Evolutionary conservation across 2,113 vertebrate genomes (phyloP).

Genomic region (Dissostichus mawsoni): DNA sequence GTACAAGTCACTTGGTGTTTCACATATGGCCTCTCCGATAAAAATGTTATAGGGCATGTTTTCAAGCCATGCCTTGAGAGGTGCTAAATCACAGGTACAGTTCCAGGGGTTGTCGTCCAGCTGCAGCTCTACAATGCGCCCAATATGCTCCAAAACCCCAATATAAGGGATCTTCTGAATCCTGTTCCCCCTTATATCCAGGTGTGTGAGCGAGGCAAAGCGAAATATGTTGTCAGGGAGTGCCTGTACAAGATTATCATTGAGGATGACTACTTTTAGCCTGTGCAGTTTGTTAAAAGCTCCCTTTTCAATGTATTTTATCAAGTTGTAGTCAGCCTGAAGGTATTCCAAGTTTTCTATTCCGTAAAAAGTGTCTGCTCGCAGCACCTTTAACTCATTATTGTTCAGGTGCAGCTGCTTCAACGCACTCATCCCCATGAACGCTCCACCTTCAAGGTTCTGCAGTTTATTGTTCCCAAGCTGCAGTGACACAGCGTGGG

Average conservation of each 20-base stretch:
- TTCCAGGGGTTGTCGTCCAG: constrained; percentile 99
- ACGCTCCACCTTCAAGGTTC: constrained; percentile 98
- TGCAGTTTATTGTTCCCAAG: constrained; percentile 98
- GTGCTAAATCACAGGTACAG: constrained; percentile 96
- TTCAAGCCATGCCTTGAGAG: constrained; percentile 97
- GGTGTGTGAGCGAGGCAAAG: constrained; percentile 96
- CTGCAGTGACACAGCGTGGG: constrained; percentile 96
- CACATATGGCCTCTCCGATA: constrained; percentile 97
- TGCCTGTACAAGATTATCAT: constrained; percentile 96
- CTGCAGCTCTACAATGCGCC: constrained; percentile 95
- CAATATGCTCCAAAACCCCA: constrained; percentile 97
- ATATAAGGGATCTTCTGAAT: constrained; percentile 98
- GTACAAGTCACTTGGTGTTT: constrained; percentile 96
- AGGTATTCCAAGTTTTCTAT: constrained; percentile 99
- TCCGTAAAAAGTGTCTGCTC: constrained; percentile 96
- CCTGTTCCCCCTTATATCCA: constrained; percentile 98
- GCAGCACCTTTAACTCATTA: constrained; percentile 97
- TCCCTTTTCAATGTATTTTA: constrained; percentile 98
- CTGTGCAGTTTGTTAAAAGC: constrained; percentile 99
- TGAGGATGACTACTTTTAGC: constrained; percentile 98
- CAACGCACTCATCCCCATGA: constrained; percentile 93
- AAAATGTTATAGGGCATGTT: constrained; percentile 99
- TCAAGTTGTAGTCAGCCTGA: constrained; percentile 99
- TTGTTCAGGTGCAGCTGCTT: constrained; percentile 99
- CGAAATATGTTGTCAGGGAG: constrained; percentile 99